phyloP scores from a whole-genome alignment of 2,888 invertebrate species.

The Tenthredo notha region DNA sequence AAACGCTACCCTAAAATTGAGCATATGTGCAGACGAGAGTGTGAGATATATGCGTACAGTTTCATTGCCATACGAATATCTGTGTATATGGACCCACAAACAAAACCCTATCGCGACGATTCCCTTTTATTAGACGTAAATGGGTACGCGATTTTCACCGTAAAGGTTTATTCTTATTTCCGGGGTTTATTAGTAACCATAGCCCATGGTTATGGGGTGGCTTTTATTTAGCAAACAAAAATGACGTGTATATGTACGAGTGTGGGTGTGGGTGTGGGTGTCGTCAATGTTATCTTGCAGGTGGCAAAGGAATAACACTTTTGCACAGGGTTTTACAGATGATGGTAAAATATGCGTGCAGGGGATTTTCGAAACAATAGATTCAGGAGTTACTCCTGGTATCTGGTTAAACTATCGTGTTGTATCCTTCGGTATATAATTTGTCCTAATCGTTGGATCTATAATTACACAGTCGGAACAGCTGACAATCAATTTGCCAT shows the following conservation, averaged over 20 bases:
- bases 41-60: constrained; percentile 14
- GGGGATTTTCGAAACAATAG: constrained; percentile 24
- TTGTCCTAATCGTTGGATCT: constrained; percentile 9
- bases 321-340: not conserved
- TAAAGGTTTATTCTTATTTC: constrained; percentile 16
- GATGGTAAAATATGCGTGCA: not conserved
- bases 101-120: constrained; percentile 31
- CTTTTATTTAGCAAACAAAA: constrained; percentile 6
- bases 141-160: constrained; percentile 9
- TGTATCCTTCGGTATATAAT: constrained; percentile 16
- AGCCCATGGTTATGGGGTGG: not conserved
- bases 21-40: not conserved
- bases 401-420: constrained; percentile 9
- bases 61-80: not conserved
- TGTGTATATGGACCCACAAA: not conserved
- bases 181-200: constrained; percentile 29
- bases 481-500: constrained; percentile 27
- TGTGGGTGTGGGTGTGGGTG: not conserved
- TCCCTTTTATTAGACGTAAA: constrained; percentile 20
- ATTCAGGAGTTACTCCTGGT: not conserved
- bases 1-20: not conserved
- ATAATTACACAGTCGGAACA: constrained; percentile 27
- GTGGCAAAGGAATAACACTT: constrained; percentile 5
- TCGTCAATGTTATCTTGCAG: constrained; percentile 28
- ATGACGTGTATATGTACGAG: not conserved